Percentiles rank a stretch among this genome's conserved stretches.
Conservation (phyloP, 2,888 invertebrate genomes). For the Hipparchia semele region DNA sequence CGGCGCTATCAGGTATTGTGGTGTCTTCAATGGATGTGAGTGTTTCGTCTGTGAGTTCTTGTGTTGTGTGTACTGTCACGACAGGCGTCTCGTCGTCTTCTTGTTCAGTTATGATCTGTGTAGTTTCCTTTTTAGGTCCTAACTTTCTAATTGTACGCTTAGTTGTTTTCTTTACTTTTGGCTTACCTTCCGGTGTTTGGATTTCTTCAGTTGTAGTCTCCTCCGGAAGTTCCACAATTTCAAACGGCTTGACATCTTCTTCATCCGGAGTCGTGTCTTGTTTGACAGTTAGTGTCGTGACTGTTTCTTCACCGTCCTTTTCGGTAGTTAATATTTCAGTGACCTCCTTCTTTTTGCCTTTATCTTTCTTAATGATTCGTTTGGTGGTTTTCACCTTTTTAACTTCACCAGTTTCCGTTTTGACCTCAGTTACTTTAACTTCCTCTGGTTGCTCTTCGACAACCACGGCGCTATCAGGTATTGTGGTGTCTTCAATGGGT, state of each 20-base stretch:
- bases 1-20: constrained; percentile 29
- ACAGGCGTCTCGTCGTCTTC: constrained; percentile 63
- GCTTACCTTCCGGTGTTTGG: constrained; percentile 51
- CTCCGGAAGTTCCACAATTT: constrained; percentile 52
- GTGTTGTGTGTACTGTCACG: constrained; percentile 41
- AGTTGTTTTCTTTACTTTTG: constrained; percentile 44
- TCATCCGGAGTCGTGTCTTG: constrained; percentile 23
- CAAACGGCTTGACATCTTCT: constrained; percentile 21
- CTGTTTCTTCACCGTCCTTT: constrained; percentile 49
- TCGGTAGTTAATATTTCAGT: constrained; percentile 50
- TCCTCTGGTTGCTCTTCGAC: constrained; percentile 16
- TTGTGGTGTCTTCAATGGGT: constrained; percentile 20
- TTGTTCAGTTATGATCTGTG: constrained; percentile 39
- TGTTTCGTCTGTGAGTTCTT: constrained; percentile 37
- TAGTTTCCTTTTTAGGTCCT: constrained; percentile 47
- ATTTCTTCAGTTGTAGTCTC: constrained; percentile 44
- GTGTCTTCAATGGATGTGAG: constrained; percentile 41
- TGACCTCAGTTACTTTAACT: constrained; percentile 7
- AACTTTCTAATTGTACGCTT: constrained; percentile 49
- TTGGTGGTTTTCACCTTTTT: constrained; percentile 13
- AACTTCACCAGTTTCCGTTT: constrained; percentile 1
- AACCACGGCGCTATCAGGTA: constrained; percentile 5
- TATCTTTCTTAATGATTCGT: constrained; percentile 4
- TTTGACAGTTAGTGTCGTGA: constrained; percentile 43
- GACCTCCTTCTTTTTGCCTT: constrained; percentile 31